Base-by-base conservation (phyloP, 2,888 invertebrate species). In the Frankliniella fusca region DNA sequence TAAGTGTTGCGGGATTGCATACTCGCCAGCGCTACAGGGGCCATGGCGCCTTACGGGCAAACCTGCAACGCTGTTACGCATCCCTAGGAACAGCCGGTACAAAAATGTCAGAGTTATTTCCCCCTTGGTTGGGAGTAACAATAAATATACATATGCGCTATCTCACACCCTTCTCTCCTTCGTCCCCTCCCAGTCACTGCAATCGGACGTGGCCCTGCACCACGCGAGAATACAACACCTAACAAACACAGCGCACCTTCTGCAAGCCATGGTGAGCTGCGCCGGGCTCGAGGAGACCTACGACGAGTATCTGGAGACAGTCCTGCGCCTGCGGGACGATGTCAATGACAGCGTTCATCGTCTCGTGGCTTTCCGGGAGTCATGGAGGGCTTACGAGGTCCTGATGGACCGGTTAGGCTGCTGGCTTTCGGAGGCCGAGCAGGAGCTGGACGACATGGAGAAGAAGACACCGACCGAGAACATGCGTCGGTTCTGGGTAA, bases 401-500 rank as follows among this genome's bases (percentile, higher is more conserved):
- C 90, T 94, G 81, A 92, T 92, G 15, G 93, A 94, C 85, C 92
- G 93, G 86, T 90, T 95, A 81, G 94, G 95, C 87, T 89, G 90
- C 80, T 96, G 95, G 93, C 91, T 96, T 87, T 92, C 91, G 84
- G 91, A 91, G 82, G 94, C 94, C 0, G 94, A 94, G 85, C 90
- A 91, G 82, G 93, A 94, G 87, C 88, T 95, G 80, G 90, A 91
- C 83, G 89, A 91, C 48, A 91, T 95, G 65, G 90, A 91, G 82
- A 90, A 89, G 48, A 87, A 91, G 23, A 91, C 91, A 81, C 91
- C 92, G 0, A 91, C 92, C 15, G 93, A 93, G 82, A 94, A 94
- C 85, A 92, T 95, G 88, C 91, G 94, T 85, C 92, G 94, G 85
- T 96, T 95, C 89, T 96, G 96, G 95, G 91, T 91, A 87, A 88